Evolutionary conservation across 2,797 vertebrate species (phyloP), one percentile per base, ranked within the genome.

Genomic region (Siniperca undulata): DNA sequence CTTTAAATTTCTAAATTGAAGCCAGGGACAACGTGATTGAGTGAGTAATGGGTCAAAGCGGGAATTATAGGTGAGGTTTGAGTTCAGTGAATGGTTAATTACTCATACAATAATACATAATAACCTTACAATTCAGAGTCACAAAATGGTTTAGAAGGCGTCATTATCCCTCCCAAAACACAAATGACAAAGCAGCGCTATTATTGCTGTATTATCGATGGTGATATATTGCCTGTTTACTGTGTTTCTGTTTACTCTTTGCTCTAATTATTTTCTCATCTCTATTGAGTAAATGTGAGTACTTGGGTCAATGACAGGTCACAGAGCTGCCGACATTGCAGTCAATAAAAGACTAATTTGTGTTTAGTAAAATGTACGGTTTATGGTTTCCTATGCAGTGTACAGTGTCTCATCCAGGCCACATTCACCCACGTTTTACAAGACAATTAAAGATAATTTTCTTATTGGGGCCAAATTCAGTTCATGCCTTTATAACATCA

Each of bases 401-500:
- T 16, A 24, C 5, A 10, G 13, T 7, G 24, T 20, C 19, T 30
- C 46, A 66, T 48, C 27, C 52, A 70, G 52, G 30, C 22, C 36
- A 42, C 5, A 12, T 20, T 67, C 24, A 50, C 4, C 17, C 27
- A 10, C 0, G 22, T 36, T 67, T 56, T 5, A n/a, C 16, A 5
- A 27, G 53, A 48, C 34, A 46, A 36, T 66, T 58, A 46, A n/a
- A 19, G 64, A 27, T 76, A 19, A 44, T 66, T 48, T 77, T 17
- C 30, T 53, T 27, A 24, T 36, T 48, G 3, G 42, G 11, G 53
- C 22, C n/a, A 17, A 50, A 55, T 50, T 77, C 53, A 68, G 55
- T 60, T 74, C 60, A 27, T 12, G 9, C n/a, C 59, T 64, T 74
- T 46, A 59, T 59, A 59, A 42, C 12, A 1, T 59, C 20, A 46